phyloP scores from a whole-genome alignment of 2,888 invertebrate species.

The Caenorhabditis parvicauda region DNA sequence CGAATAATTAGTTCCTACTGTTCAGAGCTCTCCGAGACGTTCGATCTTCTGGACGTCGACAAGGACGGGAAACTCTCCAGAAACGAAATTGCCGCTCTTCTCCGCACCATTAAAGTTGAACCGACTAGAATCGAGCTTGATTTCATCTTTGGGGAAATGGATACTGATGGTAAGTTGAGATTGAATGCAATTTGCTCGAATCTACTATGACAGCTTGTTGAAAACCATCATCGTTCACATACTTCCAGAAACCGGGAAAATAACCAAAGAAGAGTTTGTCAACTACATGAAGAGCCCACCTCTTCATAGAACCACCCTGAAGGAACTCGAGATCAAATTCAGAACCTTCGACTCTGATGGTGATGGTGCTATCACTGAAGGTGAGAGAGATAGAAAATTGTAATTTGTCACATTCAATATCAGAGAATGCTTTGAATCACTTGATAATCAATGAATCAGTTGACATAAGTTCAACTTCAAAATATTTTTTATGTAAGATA shows the following conservation, averaged over 20 bases:
- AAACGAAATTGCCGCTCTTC: slow-evolving; percentile 56
- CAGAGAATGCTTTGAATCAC: too few relatives aligned
- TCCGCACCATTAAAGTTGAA: slow-evolving; percentile 56
- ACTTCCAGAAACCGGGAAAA: slow-evolving; percentile 57
- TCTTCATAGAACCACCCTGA: slow-evolving; percentile 52
- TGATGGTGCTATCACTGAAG: slow-evolving; percentile 57
- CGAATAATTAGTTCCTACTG: slow-evolving; percentile 4
- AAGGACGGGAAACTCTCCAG: slow-evolving; percentile 56
- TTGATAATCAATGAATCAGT: too few relatives aligned
- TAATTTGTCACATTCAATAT: too few relatives aligned
- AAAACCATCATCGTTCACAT: too few relatives aligned
- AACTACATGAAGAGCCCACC: slow-evolving; percentile 55
- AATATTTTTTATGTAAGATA: too few relatives aligned
- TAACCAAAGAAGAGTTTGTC: slow-evolving; percentile 58
- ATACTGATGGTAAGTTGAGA: slow-evolving; percentile 45
- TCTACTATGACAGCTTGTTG: too few relatives aligned
- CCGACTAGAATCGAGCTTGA: slow-evolving; percentile 58
- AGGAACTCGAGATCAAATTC: slow-evolving; percentile 54
- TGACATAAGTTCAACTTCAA: too few relatives aligned
- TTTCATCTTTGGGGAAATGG: slow-evolving; percentile 60
- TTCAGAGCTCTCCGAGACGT: slow-evolving; percentile 59
- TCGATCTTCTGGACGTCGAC: slow-evolving; percentile 59
- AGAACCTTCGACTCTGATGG: slow-evolving; percentile 51
- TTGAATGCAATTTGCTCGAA: neutral
- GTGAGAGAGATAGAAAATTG: slow-evolving; percentile 37